These are phyloP conservation scores for Rhopalosiphum nymphaeae DNA, from an alignment of 2,888 invertebrate species.

Conservation along the genomic window DNA sequence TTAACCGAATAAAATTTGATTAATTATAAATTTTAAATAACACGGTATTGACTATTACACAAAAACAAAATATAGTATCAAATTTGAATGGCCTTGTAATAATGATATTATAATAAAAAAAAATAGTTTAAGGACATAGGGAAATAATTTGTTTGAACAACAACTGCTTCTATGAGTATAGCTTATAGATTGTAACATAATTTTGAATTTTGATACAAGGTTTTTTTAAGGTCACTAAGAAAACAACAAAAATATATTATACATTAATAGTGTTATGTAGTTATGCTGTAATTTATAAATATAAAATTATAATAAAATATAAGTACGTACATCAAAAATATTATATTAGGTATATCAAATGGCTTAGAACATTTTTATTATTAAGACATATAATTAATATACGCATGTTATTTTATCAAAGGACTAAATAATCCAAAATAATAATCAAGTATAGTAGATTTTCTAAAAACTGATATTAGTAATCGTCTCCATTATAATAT, in stretches of 20 bases:
- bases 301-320: neutral
- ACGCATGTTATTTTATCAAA: neutral
- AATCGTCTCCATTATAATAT: neutral
- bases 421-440: neutral
- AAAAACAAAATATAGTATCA: neutral
- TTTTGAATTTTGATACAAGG: neutral
- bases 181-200: neutral
- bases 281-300: neutral
- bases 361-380: too few relatives aligned
- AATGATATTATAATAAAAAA: constrained; percentile 2
- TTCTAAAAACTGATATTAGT: neutral
- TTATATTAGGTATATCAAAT: too few relatives aligned
- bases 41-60: neutral
- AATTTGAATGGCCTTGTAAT: neutral
- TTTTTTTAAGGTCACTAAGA: neutral
- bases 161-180: neutral
- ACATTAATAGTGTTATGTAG: neutral
- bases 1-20: neutral
- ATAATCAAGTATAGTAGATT: neutral
- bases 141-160: neutral
- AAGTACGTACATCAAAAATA: neutral
- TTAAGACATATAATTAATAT: too few relatives aligned
- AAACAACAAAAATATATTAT: neutral
- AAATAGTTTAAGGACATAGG: neutral
- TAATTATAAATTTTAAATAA: neutral